Percentiles rank a stretch among this genome's conserved stretches.
Conservation (phyloP, 2,888 invertebrate species). For the Gandaritis pyraliata region DNA sequence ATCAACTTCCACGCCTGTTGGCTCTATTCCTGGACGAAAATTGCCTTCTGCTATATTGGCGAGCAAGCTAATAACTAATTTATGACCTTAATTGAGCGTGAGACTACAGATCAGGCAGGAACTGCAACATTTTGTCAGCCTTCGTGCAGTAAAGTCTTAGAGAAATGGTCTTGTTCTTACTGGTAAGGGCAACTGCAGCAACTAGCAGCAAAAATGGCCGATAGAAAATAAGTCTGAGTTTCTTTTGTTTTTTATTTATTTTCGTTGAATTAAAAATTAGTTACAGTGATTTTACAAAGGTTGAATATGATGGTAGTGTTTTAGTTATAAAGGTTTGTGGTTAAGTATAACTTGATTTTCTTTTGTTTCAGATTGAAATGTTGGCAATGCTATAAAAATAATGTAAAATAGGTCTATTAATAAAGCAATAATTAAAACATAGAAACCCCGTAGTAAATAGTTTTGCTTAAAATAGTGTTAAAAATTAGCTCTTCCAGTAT, state of each 20-base stretch:
- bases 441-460: slow-evolving; percentile 71
- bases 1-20: slow-evolving; percentile 40
- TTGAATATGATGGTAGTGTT: no score
- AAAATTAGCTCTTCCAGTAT: slow-evolving; percentile 65
- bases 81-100: slow-evolving; percentile 54
- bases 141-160: background rate
- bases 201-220: no score
- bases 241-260: no score
- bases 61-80: slow-evolving; percentile 61
- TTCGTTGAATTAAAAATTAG: background rate
- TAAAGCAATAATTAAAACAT: slow-evolving; percentile 75
- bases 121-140: slow-evolving; percentile 11
- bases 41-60: slow-evolving; percentile 55
- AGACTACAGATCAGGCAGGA: slow-evolving; percentile 29
- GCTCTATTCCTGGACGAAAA: slow-evolving; percentile 54
- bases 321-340: no score
- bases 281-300: background rate
- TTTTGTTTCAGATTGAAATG: slow-evolving; percentile 65
- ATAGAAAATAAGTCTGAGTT: no score
- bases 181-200: no score
- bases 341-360: slow-evolving; percentile 15
- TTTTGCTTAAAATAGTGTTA: slow-evolving; percentile 64
- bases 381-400: slow-evolving; percentile 21
- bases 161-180: no score
- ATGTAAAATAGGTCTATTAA: slow-evolving; percentile 63